Conservation (phyloP, 2,888 invertebrate genomes). For the Saturnia japonica region DNA sequence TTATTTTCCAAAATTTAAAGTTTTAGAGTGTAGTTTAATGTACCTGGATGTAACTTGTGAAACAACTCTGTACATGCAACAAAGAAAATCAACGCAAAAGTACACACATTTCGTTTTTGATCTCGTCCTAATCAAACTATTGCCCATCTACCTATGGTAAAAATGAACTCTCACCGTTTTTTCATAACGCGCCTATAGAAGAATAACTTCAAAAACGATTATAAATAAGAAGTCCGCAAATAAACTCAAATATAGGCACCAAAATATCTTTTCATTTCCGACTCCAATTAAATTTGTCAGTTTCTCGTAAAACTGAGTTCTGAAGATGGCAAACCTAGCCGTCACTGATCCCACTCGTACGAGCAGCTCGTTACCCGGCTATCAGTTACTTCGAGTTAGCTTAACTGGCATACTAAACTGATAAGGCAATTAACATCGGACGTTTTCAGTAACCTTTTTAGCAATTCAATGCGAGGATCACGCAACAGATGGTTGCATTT, state of each 20-base stretch:
- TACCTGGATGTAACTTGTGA: too few relatives aligned
- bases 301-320: not conserved
- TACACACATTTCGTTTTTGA: too few relatives aligned
- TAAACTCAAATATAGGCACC: not conserved
- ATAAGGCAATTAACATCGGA: conserved; percentile 44
- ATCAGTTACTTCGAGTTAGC: conserved; percentile 46
- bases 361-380: conserved; percentile 47
- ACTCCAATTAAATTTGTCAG: conserved; percentile 25
- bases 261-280: not conserved
- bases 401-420: conserved; percentile 39
- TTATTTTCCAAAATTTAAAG: too few relatives aligned
- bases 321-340: conserved; percentile 16
- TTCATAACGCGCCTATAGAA: too few relatives aligned
- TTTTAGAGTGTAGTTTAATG: too few relatives aligned
- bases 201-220: not conserved
- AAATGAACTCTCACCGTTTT: too few relatives aligned
- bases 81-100: too few relatives aligned
- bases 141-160: too few relatives aligned
- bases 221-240: not conserved
- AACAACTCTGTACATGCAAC: too few relatives aligned
- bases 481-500: not conserved
- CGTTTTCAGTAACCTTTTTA: conserved; percentile 21
- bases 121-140: too few relatives aligned
- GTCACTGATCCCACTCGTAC: conserved; percentile 34
- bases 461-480: not conserved